These are phyloP conservation scores for Parnassius apollo DNA, from an alignment of 2,888 invertebrate genomes.

Conservation along the genomic window DNA sequence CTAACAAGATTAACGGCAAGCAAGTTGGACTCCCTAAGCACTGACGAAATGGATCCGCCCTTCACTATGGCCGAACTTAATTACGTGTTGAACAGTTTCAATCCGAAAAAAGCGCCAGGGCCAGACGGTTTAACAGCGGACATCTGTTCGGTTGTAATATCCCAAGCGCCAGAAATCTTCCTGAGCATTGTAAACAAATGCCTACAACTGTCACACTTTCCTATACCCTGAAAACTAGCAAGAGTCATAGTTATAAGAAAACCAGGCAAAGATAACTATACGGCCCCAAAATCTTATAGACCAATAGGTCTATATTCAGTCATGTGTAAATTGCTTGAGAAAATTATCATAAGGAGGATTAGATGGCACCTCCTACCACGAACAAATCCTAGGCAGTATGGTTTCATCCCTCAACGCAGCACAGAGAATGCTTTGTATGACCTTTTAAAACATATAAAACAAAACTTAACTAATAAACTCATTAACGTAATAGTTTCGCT, in stretches of 20 bases:
- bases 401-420: conserved; percentile 27
- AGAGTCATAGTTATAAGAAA: not conserved
- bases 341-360: conserved; percentile 16
- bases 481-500: conserved; percentile 13
- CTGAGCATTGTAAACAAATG: not conserved
- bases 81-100: not conserved
- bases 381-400: no score
- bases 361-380: no score
- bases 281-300: not conserved
- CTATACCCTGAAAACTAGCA: not conserved
- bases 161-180: not conserved
- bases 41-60: not conserved
- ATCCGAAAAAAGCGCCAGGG: not conserved
- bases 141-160: not conserved
- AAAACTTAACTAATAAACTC: conserved; percentile 9
- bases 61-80: not conserved
- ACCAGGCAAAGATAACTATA: not conserved
- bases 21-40: no score
- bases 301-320: not conserved
- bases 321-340: not conserved
- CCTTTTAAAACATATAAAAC: conserved; percentile 14
- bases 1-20: no score
- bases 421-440: conserved; percentile 32
- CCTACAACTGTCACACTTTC: not conserved
- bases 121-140: not conserved